A percentile compares a stretch with the other conserved stretches of the same genome.
Evolutionary conservation across 2,888 invertebrate genomes (phyloP).

Genomic region (Lasioglossum leucozonium): DNA sequence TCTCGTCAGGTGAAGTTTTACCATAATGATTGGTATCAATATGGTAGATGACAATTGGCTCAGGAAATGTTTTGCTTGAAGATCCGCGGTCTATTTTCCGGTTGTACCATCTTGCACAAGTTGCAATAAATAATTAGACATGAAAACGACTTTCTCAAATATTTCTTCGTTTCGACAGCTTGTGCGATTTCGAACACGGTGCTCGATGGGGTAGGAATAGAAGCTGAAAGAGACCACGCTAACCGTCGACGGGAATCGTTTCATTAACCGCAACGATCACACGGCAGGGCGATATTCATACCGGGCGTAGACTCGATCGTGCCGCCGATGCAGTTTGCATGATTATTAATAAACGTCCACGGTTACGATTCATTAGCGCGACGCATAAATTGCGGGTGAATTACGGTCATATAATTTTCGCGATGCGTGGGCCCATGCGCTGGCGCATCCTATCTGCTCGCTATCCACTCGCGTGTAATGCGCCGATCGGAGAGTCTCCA

Average conservation of each 20-base stretch:
- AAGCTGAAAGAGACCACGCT: neutral
- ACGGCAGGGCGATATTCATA: neutral
- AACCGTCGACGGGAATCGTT: neutral
- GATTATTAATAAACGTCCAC: conserved; percentile 11
- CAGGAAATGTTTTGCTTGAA: too few relatives aligned
- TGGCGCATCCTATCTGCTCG: neutral
- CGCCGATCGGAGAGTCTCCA: neutral
- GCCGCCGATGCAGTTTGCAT: neutral
- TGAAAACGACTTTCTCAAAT: too few relatives aligned
- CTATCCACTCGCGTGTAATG: neutral
- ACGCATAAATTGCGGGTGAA: conserved; percentile 3
- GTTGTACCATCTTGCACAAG: too few relatives aligned
- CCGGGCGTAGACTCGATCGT: neutral
- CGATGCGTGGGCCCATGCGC: neutral
- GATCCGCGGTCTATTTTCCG: too few relatives aligned
- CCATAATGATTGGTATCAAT: too few relatives aligned
- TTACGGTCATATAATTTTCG: neutral
- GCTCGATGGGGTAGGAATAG: neutral
- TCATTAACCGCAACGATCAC: neutral
- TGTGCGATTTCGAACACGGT: too few relatives aligned
- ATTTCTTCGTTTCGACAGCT: neutral
- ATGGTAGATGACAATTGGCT: too few relatives aligned
- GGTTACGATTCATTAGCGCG: neutral
- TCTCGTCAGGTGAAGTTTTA: too few relatives aligned
- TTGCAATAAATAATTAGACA: too few relatives aligned